phyloP scores from a whole-genome alignment of 1,140 invertebrate species.

The Bombus waltoni region DNA sequence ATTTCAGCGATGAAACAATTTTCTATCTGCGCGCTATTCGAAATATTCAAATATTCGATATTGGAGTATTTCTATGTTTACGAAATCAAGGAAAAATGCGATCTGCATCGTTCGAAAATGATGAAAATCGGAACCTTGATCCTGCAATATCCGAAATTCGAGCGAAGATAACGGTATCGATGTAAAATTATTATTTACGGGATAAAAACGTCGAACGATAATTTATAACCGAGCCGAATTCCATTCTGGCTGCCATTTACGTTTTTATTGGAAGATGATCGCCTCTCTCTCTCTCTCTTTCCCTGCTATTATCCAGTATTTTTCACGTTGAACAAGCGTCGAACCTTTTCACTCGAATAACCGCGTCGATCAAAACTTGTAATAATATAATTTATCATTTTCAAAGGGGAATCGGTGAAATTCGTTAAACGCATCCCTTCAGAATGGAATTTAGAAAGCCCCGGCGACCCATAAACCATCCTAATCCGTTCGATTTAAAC shows the following conservation, averaged over 20 bases:
- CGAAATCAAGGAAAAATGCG: background rate
- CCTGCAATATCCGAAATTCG: background rate
- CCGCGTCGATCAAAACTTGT: background rate
- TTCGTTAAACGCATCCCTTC: background rate
- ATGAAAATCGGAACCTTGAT: background rate
- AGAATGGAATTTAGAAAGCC: background rate
- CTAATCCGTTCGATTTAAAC: constrained; percentile 32
- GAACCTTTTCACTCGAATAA: background rate
- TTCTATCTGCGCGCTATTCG: background rate
- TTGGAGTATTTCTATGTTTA: background rate
- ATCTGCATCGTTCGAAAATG: background rate
- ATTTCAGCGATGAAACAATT: background rate
- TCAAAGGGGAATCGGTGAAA: background rate
- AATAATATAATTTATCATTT: background rate
- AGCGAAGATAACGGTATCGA: background rate
- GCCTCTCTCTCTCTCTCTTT: background rate
- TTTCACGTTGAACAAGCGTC: background rate
- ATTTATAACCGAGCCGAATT: background rate
- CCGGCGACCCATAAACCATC: background rate
- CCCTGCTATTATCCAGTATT: background rate
- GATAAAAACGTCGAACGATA: background rate
- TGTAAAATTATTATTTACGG: background rate
- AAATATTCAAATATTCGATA: background rate
- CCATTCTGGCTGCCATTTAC: background rate
- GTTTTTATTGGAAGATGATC: background rate